These are phyloP conservation scores for Brevimyrus niger DNA, from an alignment of 2,113 vertebrate species.

Conservation along the genomic window DNA sequence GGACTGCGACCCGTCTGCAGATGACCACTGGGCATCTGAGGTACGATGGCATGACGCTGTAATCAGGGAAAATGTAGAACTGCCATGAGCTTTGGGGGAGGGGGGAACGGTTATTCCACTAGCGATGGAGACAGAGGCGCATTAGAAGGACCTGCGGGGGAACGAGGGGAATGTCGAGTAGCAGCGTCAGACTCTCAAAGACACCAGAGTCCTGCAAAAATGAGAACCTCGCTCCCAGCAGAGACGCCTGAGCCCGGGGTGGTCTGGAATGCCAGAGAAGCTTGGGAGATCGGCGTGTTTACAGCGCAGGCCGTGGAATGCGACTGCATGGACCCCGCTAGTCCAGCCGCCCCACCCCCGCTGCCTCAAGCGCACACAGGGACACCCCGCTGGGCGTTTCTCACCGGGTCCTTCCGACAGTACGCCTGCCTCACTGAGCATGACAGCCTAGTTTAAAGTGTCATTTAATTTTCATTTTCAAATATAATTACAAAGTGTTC, in stretches of 20 bases:
- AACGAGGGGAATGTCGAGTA: neutral
- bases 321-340: neutral
- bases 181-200: neutral
- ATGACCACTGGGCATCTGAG: neutral
- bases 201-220: neutral
- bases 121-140: neutral
- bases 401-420: constrained; percentile 69
- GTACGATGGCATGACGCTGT: neutral
- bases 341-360: neutral
- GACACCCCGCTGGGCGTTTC: neutral
- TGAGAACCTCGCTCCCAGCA: neutral
- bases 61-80: neutral
- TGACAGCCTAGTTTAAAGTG: constrained; percentile 87
- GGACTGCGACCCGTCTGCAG: neutral
- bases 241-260: neutral
- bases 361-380: neutral
- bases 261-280: neutral
- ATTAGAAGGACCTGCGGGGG: neutral
- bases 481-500: constrained; percentile 97
- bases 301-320: neutral
- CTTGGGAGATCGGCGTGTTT: constrained; percentile 40
- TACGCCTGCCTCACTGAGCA: constrained; percentile 78
- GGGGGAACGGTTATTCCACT: neutral
- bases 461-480: constrained; percentile 96
- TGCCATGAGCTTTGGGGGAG: neutral